Conservation (phyloP, 2,113 vertebrate species). For the Alethe diademata region DNA sequence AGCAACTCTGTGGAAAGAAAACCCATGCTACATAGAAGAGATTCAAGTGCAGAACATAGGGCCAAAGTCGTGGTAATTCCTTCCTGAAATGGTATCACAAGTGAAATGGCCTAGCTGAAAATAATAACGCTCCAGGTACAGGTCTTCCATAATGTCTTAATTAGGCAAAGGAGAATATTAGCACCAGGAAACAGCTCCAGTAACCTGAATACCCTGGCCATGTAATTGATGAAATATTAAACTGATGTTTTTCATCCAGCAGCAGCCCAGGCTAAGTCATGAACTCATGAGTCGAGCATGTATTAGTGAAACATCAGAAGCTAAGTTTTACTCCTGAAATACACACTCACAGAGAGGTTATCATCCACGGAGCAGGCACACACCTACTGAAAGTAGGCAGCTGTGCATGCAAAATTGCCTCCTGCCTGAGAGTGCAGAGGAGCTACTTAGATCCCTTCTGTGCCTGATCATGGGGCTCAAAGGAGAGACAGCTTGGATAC, state of each 20-base stretch:
- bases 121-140: neutral
- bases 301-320: neutral
- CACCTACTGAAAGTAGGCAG: neutral
- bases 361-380: neutral
- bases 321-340: neutral
- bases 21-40: neutral
- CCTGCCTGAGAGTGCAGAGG: neutral
- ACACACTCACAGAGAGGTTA: neutral
- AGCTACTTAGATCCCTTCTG: neutral
- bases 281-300: neutral
- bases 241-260: neutral
- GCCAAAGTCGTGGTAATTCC: neutral
- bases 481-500: slow-evolving; percentile 25
- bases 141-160: neutral
- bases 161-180: neutral
- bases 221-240: neutral
- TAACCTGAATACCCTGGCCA: neutral
- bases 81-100: neutral
- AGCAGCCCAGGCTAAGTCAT: neutral
- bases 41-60: neutral
- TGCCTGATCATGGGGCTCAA: neutral
- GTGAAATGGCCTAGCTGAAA: neutral
- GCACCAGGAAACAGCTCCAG: neutral
- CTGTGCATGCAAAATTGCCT: neutral
- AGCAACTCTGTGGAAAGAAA: neutral